Evolutionary conservation across 2,113 vertebrate species (phyloP).

Genomic region (Gavialis gangeticus): DNA sequence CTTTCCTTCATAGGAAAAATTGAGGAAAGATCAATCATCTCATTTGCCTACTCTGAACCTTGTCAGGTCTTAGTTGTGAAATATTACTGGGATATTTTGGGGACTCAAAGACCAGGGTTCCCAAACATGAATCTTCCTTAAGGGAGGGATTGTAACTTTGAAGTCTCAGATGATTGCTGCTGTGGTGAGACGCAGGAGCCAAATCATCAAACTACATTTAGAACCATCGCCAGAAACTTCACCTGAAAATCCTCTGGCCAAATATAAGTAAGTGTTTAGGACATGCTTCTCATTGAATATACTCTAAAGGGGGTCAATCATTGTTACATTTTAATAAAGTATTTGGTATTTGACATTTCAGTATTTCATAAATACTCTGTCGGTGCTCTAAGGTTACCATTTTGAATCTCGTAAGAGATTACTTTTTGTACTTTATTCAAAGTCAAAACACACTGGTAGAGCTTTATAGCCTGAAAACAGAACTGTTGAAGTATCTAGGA

Average conservation of each 20-base stretch:
- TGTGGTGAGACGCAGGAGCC: background rate
- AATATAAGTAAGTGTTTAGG: background rate
- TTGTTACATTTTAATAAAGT: background rate
- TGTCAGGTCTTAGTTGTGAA: background rate
- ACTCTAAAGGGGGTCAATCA: background rate
- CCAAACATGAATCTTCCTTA: background rate
- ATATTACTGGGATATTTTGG: background rate
- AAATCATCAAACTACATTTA: background rate
- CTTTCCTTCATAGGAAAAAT: background rate
- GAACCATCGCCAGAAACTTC: background rate
- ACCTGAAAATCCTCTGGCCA: background rate
- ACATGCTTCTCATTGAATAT: background rate
- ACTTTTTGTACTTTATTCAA: background rate
- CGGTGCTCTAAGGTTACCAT: background rate
- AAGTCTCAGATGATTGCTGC: background rate
- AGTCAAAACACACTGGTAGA: background rate
- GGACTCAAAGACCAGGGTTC: background rate
- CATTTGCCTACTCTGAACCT: background rate
- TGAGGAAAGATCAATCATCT: background rate
- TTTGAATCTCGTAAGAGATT: background rate
- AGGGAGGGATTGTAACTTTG: background rate
- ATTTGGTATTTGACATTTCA: background rate
- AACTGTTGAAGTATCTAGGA: background rate
- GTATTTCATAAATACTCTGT: background rate
- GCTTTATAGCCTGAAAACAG: background rate